Evolutionary conservation across 2,797 vertebrate genomes (phyloP).

Genomic region (Acanthopagrus latus): DNA sequence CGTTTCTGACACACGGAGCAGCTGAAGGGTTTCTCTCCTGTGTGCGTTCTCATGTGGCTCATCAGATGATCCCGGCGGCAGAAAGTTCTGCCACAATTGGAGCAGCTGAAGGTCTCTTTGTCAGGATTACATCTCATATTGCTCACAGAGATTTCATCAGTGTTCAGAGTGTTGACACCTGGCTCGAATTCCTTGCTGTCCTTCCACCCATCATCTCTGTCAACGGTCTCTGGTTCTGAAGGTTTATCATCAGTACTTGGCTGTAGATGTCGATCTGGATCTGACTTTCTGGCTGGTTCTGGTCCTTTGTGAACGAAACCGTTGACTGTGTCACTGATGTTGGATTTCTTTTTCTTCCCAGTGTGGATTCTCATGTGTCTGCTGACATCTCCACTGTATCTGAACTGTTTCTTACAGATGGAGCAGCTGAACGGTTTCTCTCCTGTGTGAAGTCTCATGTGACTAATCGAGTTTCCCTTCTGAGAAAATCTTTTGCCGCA

Average conservation of each 20-base stretch:
- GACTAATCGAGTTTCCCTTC: constrained; percentile 39
- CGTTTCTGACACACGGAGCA: constrained; percentile 24
- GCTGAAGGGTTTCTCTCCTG: constrained; percentile 48
- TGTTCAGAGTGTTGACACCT: neutral
- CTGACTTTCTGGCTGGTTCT: neutral
- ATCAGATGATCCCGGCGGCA: constrained; percentile 36
- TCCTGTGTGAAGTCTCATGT: constrained; percentile 51
- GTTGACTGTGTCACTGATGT: fast-evolving
- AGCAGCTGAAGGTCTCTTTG: constrained; percentile 41
- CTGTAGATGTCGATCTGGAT: neutral
- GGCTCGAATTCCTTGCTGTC: neutral
- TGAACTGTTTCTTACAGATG: constrained; percentile 37
- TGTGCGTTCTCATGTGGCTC: constrained; percentile 51
- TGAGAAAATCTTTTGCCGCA: constrained; percentile 49
- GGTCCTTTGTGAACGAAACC: neutral
- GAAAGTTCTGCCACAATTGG: constrained; percentile 30
- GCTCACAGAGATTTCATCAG: neutral
- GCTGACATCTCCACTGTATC: constrained; percentile 46
- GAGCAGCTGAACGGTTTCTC: constrained; percentile 54
- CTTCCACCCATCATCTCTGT: neutral
- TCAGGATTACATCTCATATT: neutral
- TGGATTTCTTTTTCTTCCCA: constrained; percentile 15
- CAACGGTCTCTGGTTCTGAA: neutral
- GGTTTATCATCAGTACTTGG: neutral
- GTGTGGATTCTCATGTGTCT: constrained; percentile 61